Base-by-base conservation (phyloP, 1,140 invertebrate genomes). In the Oedothorax gibbosus region DNA sequence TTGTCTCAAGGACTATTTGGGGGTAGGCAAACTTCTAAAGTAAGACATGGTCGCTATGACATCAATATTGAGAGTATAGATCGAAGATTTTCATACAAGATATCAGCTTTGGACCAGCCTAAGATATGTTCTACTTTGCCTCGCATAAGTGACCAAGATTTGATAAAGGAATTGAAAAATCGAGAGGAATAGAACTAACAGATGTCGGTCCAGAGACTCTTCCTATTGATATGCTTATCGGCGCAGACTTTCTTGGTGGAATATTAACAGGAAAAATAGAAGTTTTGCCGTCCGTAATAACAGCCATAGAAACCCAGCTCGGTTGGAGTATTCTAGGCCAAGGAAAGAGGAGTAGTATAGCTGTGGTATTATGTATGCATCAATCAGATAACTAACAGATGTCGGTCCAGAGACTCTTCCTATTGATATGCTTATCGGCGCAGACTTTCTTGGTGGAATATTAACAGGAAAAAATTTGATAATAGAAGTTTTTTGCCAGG, bases 1-100 rank as follows among this genome's bases (percentile, higher is more conserved):
- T n/a, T 60, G n/a, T 60, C 57, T 60, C 57, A 60, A 60, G 57
- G 57, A 60, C 57, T 60, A n/a, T 60, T 60, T 60, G 57, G 57
- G 12, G 57, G 57, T 60, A n/a, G 9, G n/a, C 12, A 14, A 6
- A 14, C 12, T 60, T 8, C 57, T 60, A 8, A 12, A 14, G 9
- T n/a, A 14, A n/a, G n/a, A 7, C 62, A 20, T 5, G 12, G 15
- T 20, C 2, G 62, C 11, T 64, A 14, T 64, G 21, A 6, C 9
- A 15, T 64, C 10, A 64, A 11, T n/a, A 14, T 64, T 64, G 9
- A 64, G 15, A 64, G 62, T 4, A 6, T 64, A 4, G n/a, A 64
- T 64, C 2, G 9, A 3, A 8, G 21, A 1, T 64, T 14, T 64
- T 64, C 62, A 14, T 5, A 3, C 15, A 10, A 11, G 1, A 21